Percentiles rank a stretch among this genome's conserved stretches.
phyloP scores from a whole-genome alignment of 2,797 vertebrate species.

The Leontocebus nigricollis region DNA sequence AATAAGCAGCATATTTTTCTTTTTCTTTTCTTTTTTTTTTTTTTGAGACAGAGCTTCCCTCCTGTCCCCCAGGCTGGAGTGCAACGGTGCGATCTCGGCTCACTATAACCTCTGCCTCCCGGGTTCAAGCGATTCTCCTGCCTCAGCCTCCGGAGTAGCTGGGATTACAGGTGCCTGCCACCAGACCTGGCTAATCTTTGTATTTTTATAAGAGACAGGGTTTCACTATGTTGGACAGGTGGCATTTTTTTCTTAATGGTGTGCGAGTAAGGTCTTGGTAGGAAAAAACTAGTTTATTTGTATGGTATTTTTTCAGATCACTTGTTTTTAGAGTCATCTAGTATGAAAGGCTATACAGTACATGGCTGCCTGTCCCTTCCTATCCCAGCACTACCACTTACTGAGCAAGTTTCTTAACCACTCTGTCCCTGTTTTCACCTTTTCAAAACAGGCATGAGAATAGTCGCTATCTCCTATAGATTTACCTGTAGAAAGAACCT shows the following conservation, averaged over 20 bases:
- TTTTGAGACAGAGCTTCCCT: not conserved
- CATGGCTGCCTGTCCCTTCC: not conserved
- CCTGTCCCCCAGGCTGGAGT: not conserved
- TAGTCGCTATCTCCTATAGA: not conserved
- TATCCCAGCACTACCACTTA: not conserved
- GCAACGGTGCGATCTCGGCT: fast-evolving
- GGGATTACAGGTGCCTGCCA: not conserved
- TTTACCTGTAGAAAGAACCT: not conserved
- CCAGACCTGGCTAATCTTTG: not conserved
- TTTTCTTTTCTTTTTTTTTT: not conserved
- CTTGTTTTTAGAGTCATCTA: not conserved
- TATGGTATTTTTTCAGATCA: not conserved
- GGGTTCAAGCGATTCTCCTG: not conserved
- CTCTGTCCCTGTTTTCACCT: not conserved
- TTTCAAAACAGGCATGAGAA: not conserved
- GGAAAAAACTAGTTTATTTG: not conserved
- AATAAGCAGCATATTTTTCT: not conserved
- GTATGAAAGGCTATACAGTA: not conserved
- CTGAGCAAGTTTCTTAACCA: not conserved
- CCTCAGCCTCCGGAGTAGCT: not conserved
- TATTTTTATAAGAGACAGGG: not conserved
- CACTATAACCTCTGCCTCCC: not conserved
- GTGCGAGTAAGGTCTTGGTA: not conserved
- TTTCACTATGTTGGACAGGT: not conserved
- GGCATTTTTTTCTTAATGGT: not conserved